Evolutionary conservation across 37 sponge, comb jelly and placozoan genomes (phyloP), one percentile per base, ranked within the genome.

Genomic region (Haliclona indistincta): DNA sequence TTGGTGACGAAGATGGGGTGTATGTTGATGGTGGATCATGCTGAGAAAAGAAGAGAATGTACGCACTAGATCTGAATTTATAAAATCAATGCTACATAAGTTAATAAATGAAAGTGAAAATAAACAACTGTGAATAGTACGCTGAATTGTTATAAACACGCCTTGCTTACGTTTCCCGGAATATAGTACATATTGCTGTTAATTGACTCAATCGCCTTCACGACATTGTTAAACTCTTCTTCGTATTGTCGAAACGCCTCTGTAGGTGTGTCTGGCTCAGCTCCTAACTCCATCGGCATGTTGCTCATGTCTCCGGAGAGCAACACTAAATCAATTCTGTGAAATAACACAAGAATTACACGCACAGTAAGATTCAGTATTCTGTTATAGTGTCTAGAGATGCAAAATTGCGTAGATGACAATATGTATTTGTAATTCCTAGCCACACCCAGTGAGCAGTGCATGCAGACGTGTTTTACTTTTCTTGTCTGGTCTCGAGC

Each of bases 291-390:
- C 80, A 88, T 76, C 25, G 86, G 81, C 70, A 91, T 84, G 60
- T 80, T 68, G 8, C 94, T 75, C 8, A 90, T 75, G 72, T 95
- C 96, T 0, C 96, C 96, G 30, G 93, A 88, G 23, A 95, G 5
- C 43, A 91, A 54, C 6, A 91, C 60, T 42, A 88, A 2, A 40
- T 95, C 96, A 8, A 95, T 52, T 63, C 87, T 91, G 19, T 40
- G 28, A 10, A 64, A 61, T 32, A 26, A 67, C 5, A 44, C 25
- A n/a, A 41, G 40, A n/a, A n/a, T n/a, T n/a, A n/a, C n/a, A n/a
- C n/a, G n/a, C n/a, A n/a, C n/a, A n/a, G n/a, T n/a, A n/a, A n/a
- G n/a, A n/a, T n/a, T n/a, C n/a, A n/a, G n/a, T n/a, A n/a, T n/a
- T n/a, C n/a, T n/a, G n/a, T n/a, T n/a, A n/a, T n/a, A n/a, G n/a